Evolutionary conservation across 2,113 vertebrate genomes (phyloP).

Genomic region (Sphaerodactylus townsendi): DNA sequence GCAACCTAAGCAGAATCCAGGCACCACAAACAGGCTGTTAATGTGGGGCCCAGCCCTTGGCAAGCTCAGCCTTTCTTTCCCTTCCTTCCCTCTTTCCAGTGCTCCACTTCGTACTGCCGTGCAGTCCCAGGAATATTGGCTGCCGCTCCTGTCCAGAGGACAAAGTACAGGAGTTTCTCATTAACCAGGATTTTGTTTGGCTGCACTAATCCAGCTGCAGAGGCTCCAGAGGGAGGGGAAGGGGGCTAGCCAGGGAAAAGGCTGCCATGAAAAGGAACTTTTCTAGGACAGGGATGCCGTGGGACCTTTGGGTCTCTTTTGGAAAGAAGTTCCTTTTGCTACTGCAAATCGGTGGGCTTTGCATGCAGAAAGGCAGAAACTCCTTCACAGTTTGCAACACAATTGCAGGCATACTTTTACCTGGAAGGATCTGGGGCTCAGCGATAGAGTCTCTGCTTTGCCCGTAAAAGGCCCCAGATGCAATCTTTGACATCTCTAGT

Average conservation of each 20-base stretch:
- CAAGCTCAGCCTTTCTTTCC: neutral
- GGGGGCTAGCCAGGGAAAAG: neutral
- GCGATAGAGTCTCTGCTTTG: no score
- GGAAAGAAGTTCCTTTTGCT: neutral
- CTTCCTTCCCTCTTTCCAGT: rapidly evolving
- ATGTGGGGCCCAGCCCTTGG: neutral
- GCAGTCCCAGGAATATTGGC: conserved; percentile 20
- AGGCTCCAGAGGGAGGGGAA: neutral
- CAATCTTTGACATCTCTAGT: no score
- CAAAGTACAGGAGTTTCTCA: conserved; percentile 81
- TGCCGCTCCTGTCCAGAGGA: conserved; percentile 60
- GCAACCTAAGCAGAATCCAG: no score
- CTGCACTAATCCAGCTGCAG: conserved; percentile 60
- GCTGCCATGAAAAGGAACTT: neutral
- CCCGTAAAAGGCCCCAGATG: no score
- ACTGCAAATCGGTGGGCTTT: neutral
- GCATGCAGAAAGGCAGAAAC: neutral
- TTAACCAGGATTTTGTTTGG: conserved; percentile 69
- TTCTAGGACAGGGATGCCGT: neutral
- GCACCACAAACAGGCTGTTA: neutral
- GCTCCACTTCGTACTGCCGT: conserved; percentile 30
- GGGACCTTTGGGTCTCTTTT: neutral
- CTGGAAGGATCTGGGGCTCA: no score
- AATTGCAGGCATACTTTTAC: neutral
- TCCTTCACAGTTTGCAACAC: rapidly evolving